Conservation (phyloP, 2,797 vertebrate species). For the Lagocephalus sceleratus region DNA sequence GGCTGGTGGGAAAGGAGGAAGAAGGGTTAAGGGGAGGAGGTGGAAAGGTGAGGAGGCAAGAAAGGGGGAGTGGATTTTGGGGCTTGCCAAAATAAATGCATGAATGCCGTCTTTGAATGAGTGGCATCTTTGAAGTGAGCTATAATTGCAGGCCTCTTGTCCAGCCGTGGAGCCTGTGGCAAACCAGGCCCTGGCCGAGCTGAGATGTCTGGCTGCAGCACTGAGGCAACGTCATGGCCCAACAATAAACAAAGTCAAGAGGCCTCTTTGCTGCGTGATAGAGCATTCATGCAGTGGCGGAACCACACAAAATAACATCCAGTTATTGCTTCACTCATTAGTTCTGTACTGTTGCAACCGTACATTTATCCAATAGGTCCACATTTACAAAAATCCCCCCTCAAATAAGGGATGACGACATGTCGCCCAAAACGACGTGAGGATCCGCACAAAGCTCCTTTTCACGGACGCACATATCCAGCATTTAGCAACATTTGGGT, state of each 20-base stretch:
- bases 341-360: slow-evolving; percentile 1
- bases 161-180: slow-evolving; percentile 72
- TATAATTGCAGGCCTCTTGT: slow-evolving; percentile 75
- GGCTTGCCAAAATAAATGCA: slow-evolving; percentile 75
- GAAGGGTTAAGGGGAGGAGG: slow-evolving; percentile 46
- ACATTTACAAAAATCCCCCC: slow-evolving; percentile 20
- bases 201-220: slow-evolving; percentile 62
- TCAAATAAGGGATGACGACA: slow-evolving; percentile 30
- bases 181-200: slow-evolving; percentile 52
- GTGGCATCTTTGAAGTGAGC: slow-evolving; percentile 75
- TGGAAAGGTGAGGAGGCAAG: slow-evolving; percentile 65
- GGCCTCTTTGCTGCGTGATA: slow-evolving; percentile 31
- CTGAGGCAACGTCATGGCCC: slow-evolving; percentile 61
- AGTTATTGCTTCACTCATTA: slow-evolving; percentile 20
- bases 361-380: slow-evolving; percentile 1
- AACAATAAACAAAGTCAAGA: slow-evolving; percentile 64
- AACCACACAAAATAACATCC: slow-evolving; percentile 34
- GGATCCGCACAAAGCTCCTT: slow-evolving; percentile 62
- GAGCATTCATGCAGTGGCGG: slow-evolving; percentile 33
- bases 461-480: slow-evolving; percentile 49
- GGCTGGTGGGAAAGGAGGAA: slow-evolving; percentile 65
- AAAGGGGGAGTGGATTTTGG: slow-evolving; percentile 43
- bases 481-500: slow-evolving; percentile 52
- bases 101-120: slow-evolving; percentile 79
- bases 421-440: slow-evolving; percentile 15